phyloP scores from a whole-genome alignment of 2,113 vertebrate genomes.

The Hemichromis elongatus region DNA sequence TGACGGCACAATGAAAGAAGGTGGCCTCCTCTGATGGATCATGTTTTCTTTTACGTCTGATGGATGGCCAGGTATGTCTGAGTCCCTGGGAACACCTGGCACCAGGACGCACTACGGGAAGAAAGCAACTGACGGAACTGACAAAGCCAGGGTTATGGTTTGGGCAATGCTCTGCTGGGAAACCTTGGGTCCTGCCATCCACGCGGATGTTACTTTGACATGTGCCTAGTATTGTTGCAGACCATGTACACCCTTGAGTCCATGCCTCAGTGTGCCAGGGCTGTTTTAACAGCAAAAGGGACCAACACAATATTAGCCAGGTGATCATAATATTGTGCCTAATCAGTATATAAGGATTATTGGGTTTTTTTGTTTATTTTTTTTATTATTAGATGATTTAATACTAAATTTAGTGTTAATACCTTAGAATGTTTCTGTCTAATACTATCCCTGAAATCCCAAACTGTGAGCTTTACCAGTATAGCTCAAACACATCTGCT shows the following conservation, averaged over 20 bases:
- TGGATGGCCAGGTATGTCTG: not conserved
- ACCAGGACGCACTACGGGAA: not conserved
- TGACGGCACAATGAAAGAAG: not conserved
- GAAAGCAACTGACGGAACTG: not conserved
- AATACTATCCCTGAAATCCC: not conserved
- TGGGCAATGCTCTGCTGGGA: not conserved
- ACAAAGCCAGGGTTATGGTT: not conserved
- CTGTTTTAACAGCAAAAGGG: not conserved
- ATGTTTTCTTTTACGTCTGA: not conserved
- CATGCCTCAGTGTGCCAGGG: fast-evolving
- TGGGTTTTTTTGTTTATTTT: not conserved
- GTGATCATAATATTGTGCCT: not conserved
- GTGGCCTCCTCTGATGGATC: not conserved
- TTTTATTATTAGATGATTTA: not conserved
- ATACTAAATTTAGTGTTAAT: too few relatives aligned
- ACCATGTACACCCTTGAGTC: not conserved
- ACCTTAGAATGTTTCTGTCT: not conserved
- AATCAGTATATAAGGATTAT: fast-evolving
- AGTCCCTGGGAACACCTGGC: not conserved
- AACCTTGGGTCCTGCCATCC: not conserved
- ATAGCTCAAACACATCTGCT: not conserved
- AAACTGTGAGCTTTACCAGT: not conserved
- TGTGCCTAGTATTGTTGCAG: not conserved
- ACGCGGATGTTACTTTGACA: not conserved
- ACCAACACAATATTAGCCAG: not conserved